Percentiles rank a stretch among this genome's conserved stretches.
These are phyloP conservation scores for Potorous gilbertii DNA, from an alignment of 2,797 vertebrate genomes.

Conservation along the genomic window DNA sequence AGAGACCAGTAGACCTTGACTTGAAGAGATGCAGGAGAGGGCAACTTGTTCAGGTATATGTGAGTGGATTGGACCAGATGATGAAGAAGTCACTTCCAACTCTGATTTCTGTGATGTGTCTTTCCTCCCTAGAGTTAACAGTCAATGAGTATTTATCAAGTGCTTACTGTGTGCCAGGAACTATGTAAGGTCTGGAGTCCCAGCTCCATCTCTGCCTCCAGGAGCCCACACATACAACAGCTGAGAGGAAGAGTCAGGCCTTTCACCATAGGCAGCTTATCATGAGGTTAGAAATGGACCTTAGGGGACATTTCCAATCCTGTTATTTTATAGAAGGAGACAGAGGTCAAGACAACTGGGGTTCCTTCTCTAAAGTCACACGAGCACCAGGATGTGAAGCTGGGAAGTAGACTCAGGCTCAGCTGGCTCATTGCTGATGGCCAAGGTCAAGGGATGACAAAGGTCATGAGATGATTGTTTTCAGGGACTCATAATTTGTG, in stretches of 20 bases:
- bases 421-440: neutral
- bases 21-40: neutral
- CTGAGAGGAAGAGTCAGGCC: too few relatives aligned
- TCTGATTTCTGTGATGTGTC: neutral
- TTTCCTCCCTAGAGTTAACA: neutral
- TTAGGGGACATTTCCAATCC: too few relatives aligned
- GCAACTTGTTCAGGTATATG: neutral
- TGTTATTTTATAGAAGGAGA: neutral
- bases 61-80: neutral
- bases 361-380: too few relatives aligned
- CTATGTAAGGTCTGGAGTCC: too few relatives aligned
- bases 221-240: too few relatives aligned
- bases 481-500: neutral
- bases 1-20: neutral
- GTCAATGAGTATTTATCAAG: neutral
- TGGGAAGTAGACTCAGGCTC: fast-evolving
- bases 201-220: neutral
- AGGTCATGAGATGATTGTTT: neutral
- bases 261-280: too few relatives aligned
- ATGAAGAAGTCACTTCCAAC: neutral
- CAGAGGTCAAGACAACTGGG: neutral
- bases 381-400: too few relatives aligned
- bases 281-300: too few relatives aligned
- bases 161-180: neutral
- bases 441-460: neutral